Conservation (phyloP, 2,888 invertebrate genomes). For the Caradrina clavipalpis region DNA sequence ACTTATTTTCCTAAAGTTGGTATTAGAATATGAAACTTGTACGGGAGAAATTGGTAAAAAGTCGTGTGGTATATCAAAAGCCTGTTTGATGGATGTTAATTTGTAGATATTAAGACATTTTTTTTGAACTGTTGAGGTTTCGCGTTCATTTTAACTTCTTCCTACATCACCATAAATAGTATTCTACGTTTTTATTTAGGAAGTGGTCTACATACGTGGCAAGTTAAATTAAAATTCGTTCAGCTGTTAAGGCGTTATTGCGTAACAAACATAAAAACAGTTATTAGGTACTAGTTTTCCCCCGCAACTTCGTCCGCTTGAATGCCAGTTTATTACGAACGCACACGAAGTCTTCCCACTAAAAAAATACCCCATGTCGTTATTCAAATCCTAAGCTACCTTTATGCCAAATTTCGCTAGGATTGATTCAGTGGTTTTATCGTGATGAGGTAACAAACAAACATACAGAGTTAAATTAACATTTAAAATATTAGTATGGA, state of each 20-base stretch:
- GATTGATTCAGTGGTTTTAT: no score
- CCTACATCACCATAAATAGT: not conserved
- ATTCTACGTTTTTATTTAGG: not conserved
- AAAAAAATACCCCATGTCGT: no score
- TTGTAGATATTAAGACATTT: constrained; percentile 23
- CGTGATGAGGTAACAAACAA: no score
- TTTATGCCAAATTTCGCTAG: no score
- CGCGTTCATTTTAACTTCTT: no score
- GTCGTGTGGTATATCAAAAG: constrained; percentile 75
- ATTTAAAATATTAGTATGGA: no score
- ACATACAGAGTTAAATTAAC: no score
- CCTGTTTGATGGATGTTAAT: constrained; percentile 57
- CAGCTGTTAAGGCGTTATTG: not conserved
- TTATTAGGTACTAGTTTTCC: not conserved
- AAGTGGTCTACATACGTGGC: not conserved
- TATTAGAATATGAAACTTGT: constrained; percentile 47
- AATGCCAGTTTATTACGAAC: no score
- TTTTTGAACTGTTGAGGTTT: constrained; percentile 32
- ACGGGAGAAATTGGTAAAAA: constrained; percentile 70
- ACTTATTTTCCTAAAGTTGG: constrained; percentile 59
- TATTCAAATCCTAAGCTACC: no score
- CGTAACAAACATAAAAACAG: not conserved
- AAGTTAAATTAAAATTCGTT: not conserved
- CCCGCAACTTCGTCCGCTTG: no score
- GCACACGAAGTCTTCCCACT: no score